phyloP scores from a whole-genome alignment of 1,140 invertebrate genomes.

The Meloidogyne chitwoodi region DNA sequence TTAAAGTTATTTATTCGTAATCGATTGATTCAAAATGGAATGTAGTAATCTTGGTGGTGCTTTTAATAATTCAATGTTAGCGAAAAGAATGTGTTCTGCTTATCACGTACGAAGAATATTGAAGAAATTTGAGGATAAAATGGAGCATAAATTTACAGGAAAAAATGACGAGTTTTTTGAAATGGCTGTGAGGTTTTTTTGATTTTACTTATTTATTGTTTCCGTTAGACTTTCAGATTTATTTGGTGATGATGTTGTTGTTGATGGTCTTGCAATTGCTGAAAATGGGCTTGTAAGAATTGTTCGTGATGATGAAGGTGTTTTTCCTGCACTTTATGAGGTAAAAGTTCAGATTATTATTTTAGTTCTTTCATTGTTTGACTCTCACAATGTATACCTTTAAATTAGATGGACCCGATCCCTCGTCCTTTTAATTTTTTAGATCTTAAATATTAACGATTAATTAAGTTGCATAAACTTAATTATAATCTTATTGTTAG shows the following conservation, averaged over 20 bases:
- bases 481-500: too few relatives aligned
- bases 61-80: not conserved
- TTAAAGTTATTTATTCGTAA: too few relatives aligned
- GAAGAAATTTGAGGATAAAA: not conserved
- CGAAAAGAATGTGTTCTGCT: not conserved
- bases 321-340: slow-evolving; percentile 3
- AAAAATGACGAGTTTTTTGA: not conserved
- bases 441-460: too few relatives aligned
- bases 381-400: too few relatives aligned
- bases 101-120: not conserved
- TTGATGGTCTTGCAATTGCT: slow-evolving; percentile 11
- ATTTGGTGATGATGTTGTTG: slow-evolving; percentile 2
- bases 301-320: slow-evolving; percentile 2
- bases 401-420: too few relatives aligned
- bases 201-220: not conserved
- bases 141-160: not conserved
- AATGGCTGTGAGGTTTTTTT: not conserved
- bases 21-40: too few relatives aligned
- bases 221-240: not conserved
- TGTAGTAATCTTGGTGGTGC: not conserved
- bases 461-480: too few relatives aligned
- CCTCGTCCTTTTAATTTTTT: too few relatives aligned
- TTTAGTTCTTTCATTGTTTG: too few relatives aligned
- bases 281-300: slow-evolving; percentile 6
- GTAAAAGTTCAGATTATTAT: too few relatives aligned